phyloP scores from a whole-genome alignment of 2,888 invertebrate genomes.

The Euplagia quadripunctaria region DNA sequence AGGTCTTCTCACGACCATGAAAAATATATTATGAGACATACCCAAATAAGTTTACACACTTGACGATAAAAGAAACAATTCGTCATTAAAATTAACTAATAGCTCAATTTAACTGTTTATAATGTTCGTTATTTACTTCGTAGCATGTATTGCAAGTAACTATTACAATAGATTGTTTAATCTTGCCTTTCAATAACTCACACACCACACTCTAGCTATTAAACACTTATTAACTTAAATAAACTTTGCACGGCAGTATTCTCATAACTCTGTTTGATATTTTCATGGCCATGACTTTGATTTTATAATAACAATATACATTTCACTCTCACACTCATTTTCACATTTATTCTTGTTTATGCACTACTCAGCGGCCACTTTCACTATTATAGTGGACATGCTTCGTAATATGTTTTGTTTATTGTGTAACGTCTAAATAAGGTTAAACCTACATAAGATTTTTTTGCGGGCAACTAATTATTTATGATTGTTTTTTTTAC shows the following conservation, averaged over 20 bases:
- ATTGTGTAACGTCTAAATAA: not conserved
- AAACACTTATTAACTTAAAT: not conserved
- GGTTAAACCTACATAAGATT: not conserved
- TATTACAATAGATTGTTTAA: not conserved
- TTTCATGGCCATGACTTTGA: slow-evolving; percentile 16
- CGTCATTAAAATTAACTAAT: slow-evolving; percentile 5
- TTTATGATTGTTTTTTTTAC: not conserved
- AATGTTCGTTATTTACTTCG: not conserved
- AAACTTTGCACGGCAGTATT: slow-evolving; percentile 3
- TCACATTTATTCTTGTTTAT: slow-evolving; percentile 11
- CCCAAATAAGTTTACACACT: slow-evolving; percentile 1
- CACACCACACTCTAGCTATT: not conserved
- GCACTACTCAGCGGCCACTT: not conserved
- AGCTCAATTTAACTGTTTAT: not conserved
- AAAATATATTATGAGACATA: slow-evolving; percentile 41
- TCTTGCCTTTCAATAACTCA: not conserved
- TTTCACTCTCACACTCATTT: slow-evolving; percentile 10
- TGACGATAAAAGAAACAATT: slow-evolving; percentile 10
- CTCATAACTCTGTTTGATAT: slow-evolving; percentile 5
- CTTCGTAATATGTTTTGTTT: slow-evolving; percentile 14
- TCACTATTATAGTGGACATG: slow-evolving; percentile 11
- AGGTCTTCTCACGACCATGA: slow-evolving; percentile 70
- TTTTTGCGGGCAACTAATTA: not conserved
- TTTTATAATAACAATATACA: slow-evolving; percentile 9
- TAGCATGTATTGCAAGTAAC: not conserved